A percentile compares a stretch with the other conserved stretches of the same genome.
These are phyloP conservation scores for Drosophila yooni DNA, from an alignment of 2,888 invertebrate genomes.

Conservation along the genomic window DNA sequence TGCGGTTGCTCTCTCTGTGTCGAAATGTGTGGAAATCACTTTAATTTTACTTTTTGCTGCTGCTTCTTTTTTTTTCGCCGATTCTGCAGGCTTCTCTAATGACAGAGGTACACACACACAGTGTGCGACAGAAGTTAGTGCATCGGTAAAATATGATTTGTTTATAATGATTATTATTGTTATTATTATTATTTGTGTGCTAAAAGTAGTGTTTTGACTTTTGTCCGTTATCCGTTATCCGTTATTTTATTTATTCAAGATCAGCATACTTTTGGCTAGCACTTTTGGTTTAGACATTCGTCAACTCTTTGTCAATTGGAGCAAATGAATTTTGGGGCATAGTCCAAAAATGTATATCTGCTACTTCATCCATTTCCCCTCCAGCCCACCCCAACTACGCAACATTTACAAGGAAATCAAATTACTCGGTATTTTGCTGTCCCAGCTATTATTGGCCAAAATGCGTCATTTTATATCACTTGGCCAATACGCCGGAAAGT, in stretches of 20 bases:
- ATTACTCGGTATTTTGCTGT: constrained; percentile 4
- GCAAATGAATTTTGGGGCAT: constrained; percentile 46
- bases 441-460: constrained; percentile 18
- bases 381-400: neutral
- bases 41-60: constrained; percentile 51
- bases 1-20: constrained; percentile 61
- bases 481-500: constrained; percentile 19
- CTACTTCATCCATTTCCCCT: neutral
- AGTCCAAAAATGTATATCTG: constrained; percentile 18
- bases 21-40: constrained; percentile 71
- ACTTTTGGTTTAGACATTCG: constrained; percentile 11
- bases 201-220: neutral
- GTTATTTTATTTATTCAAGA: neutral
- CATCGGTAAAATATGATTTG: neutral
- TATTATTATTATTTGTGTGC: neutral
- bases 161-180: neutral
- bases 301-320: constrained; percentile 43
- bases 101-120: constrained; percentile 59
- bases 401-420: constrained; percentile 6
- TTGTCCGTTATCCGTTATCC: no score
- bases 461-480: constrained; percentile 18
- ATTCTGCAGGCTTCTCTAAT: constrained; percentile 64
- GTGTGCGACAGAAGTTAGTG: constrained; percentile 40
- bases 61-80: constrained; percentile 31
- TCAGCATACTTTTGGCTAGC: constrained; percentile 12